These are phyloP conservation scores for Pegoplata infirma DNA, from an alignment of 2,888 invertebrate genomes.

Conservation along the genomic window DNA sequence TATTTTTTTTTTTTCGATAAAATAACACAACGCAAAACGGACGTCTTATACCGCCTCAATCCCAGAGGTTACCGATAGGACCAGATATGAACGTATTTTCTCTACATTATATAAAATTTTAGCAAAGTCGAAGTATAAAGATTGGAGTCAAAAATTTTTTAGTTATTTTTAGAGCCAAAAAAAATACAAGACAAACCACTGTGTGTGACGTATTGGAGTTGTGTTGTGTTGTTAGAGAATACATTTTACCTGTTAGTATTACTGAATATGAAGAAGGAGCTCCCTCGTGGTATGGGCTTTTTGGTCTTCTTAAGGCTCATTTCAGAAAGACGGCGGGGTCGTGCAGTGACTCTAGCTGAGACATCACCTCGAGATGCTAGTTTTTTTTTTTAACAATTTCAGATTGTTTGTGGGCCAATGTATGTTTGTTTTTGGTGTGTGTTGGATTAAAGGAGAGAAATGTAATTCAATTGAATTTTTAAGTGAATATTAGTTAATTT, in stretches of 20 bases:
- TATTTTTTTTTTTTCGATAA: no score
- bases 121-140: no score
- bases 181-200: no score
- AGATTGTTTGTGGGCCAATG: constrained; percentile 22
- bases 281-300: constrained; percentile 94
- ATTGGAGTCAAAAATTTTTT: no score
- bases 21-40: no score
- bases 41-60: no score
- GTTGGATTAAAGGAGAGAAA: constrained; percentile 35
- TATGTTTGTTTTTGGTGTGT: constrained; percentile 34
- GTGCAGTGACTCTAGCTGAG: constrained; percentile 80
- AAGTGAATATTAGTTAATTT: constrained; percentile 28
- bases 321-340: constrained; percentile 92
- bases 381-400: constrained; percentile 10
- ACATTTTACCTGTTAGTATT: constrained; percentile 90
- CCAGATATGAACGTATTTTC: no score
- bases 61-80: no score
- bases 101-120: no score
- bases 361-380: constrained; percentile 65
- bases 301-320: constrained; percentile 89
- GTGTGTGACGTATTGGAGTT: no score
- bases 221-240: neutral
- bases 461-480: constrained; percentile 6
- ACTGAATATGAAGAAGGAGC: constrained; percentile 95
- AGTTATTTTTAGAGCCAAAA: no score